A percentile compares a stretch with the other conserved stretches of the same genome.
These are phyloP conservation scores for Chaunax sp. DNA, from an alignment of 2,797 vertebrate genomes.

Conservation along the genomic window DNA sequence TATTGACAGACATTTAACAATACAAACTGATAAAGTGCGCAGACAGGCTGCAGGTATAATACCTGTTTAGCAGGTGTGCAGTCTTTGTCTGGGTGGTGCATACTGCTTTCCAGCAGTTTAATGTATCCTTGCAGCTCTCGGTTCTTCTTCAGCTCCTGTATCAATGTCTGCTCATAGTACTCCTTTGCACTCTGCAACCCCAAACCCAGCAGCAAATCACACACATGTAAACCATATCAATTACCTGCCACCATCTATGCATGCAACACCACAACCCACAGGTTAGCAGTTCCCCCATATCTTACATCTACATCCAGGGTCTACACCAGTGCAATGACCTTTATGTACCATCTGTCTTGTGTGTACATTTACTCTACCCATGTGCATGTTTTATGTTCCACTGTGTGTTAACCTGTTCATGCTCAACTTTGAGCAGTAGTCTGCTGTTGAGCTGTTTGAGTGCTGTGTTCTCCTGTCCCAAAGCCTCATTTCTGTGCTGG, in stretches of 20 bases:
- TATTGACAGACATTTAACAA: background rate
- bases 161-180: slow-evolving; percentile 84
- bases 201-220: slow-evolving; percentile 21
- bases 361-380: background rate
- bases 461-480: slow-evolving; percentile 78
- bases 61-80: slow-evolving; percentile 63
- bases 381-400: background rate
- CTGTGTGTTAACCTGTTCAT: slow-evolving; percentile 80
- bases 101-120: slow-evolving; percentile 75
- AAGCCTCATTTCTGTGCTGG: slow-evolving; percentile 75
- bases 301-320: too few species aligned
- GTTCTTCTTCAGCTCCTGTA: slow-evolving; percentile 86
- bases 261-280: background rate
- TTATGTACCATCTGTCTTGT: background rate
- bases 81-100: slow-evolving; percentile 66
- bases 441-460: slow-evolving; percentile 81
- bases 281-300: slow-evolving; percentile 1
- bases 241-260: background rate
- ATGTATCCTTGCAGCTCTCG: slow-evolving; percentile 84
- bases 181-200: slow-evolving; percentile 75
- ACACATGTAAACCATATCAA: slow-evolving; percentile 11
- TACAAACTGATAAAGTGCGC: background rate
- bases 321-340: background rate
- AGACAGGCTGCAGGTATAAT: background rate
- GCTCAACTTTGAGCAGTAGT: slow-evolving; percentile 84